phyloP scores from a whole-genome alignment of 2,797 vertebrate species.

The Phataginus tricuspis region DNA sequence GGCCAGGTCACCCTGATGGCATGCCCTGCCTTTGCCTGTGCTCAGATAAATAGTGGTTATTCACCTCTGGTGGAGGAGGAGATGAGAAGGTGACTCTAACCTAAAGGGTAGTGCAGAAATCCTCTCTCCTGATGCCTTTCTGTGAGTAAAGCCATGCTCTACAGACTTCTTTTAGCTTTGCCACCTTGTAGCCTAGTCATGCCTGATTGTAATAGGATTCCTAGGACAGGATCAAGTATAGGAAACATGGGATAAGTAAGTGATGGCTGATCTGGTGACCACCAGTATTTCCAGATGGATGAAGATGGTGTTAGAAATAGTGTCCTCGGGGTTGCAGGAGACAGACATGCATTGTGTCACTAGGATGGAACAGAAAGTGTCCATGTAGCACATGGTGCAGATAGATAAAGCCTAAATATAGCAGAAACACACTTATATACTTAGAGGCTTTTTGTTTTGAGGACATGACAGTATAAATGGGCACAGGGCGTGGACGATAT shows the following conservation, averaged over 20 bases:
- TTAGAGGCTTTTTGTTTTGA: background rate
- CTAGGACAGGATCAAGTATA: background rate
- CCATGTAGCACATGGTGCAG: background rate
- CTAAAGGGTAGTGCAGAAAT: background rate
- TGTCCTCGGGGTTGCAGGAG: background rate
- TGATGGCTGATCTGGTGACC: background rate
- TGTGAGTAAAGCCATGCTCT: background rate
- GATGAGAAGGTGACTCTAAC: background rate
- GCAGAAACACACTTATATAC: background rate
- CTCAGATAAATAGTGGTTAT: background rate
- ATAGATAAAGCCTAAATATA: background rate
- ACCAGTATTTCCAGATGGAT: background rate
- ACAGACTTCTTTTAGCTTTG: background rate
- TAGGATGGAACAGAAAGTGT: background rate
- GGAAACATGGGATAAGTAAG: background rate
- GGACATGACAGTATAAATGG: rapidly evolving
- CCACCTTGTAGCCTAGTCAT: background rate
- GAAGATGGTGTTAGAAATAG: background rate
- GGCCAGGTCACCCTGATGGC: background rate
- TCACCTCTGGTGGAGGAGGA: background rate
- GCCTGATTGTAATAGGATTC: background rate
- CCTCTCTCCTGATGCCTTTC: background rate
- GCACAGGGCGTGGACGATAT: background rate
- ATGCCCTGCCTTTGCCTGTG: background rate
- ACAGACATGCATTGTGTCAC: background rate